Evolutionary conservation across 2,888 invertebrate genomes (phyloP), one percentile per base, ranked within the genome.

Genomic region (Apomyelois bistriatella): DNA sequence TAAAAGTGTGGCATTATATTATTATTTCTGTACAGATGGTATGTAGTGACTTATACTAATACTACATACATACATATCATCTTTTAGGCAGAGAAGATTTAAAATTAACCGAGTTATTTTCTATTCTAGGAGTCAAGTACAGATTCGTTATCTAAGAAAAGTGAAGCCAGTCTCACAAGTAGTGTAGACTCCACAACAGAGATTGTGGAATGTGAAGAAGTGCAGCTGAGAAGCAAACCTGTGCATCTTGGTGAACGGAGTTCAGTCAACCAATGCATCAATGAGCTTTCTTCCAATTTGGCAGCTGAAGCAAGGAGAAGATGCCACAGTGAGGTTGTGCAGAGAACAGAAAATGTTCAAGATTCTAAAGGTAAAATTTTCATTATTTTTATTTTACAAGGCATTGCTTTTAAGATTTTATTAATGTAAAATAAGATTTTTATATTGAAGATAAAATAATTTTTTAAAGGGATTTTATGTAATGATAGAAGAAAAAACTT

Each of bases 241-340:
- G 72, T 75, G 30, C 75, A 74, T 43, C 62, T 81, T 22, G 87
- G 80, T 1, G 90, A 91, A 58, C 75, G 90, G 52, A 90, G 82
- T 62, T 90, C 90, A 1, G 90, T 93, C 8, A 92, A 93, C 68
- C 94, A 94, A 79, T 95, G 94, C 74, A 93, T 95, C 64, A 94
- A 92, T 67, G 95, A 95, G 75, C 81, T 95, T 61, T 94, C 94
- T 37, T 86, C 91, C n/a, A 92, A 90, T 61, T 69, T 90, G 47
- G 84, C 80, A 17, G 83, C 80, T 1, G 90, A 88, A 56, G 84
- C 81, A 17, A 68, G 84, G 49, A 86, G 90, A 65, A 79, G 91
- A 56, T 91, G 91, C 58, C 87, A 88, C 56, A 91, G 91, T 72
- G 91, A 92, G 73, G 79, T 91, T 60, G 84, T 90, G 16, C 85